Percentiles rank a stretch among this genome's conserved stretches.
phyloP scores from a whole-genome alignment of 2,888 invertebrate genomes.

The Torymus auratus region DNA sequence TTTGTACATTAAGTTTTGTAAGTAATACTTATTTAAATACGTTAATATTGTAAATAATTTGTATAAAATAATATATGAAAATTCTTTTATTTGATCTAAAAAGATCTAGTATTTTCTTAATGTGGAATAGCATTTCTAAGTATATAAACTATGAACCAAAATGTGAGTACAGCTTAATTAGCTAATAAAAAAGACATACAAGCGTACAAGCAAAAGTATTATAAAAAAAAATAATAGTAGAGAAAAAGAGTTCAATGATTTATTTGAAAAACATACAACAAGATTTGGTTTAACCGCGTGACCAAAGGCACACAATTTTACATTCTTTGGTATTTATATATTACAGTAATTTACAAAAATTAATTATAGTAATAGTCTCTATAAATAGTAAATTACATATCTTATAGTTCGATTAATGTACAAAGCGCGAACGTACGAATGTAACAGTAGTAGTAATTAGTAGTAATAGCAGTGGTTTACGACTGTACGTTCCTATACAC shows the following conservation, averaged over 20 bases:
- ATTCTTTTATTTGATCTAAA: too few relatives aligned
- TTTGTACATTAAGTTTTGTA: neutral
- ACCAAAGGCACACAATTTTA: constrained; percentile 74
- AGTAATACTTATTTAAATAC: too few relatives aligned
- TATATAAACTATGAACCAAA: too few relatives aligned
- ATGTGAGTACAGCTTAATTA: too few relatives aligned
- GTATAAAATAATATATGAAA: too few relatives aligned
- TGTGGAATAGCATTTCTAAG: too few relatives aligned
- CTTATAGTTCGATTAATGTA: constrained; percentile 66
- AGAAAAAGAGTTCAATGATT: constrained; percentile 57
- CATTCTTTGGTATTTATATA: constrained; percentile 64
- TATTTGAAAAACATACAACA: constrained; percentile 75
- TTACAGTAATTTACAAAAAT: constrained; percentile 73
- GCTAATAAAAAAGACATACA: neutral
- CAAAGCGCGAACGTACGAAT: constrained; percentile 67
- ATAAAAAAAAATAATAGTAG: constrained; percentile 23
- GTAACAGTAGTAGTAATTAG: constrained; percentile 59
- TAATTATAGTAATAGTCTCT: constrained; percentile 66
- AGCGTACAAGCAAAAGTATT: neutral
- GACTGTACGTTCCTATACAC: constrained; percentile 53
- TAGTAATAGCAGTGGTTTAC: constrained; percentile 58
- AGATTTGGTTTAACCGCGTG: constrained; percentile 73
- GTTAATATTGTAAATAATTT: too few relatives aligned
- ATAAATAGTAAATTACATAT: constrained; percentile 67
- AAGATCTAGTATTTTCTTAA: too few relatives aligned